Conservation (phyloP, 53 echinoderm and acorn worm species). For the Holothuria leucospilota region DNA sequence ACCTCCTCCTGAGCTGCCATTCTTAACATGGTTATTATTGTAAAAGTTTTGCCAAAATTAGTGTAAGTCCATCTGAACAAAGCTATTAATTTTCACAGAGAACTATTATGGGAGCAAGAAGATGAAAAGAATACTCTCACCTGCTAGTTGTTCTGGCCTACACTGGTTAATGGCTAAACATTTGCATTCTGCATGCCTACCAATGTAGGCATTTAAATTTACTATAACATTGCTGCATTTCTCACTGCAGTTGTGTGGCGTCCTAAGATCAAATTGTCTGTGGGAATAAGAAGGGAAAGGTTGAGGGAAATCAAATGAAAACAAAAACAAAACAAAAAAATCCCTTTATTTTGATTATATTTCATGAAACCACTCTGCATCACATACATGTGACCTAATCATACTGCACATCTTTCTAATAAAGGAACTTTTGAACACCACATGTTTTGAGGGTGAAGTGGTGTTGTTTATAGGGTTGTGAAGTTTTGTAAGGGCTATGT, state of each 20-base stretch:
- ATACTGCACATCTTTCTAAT: conserved; percentile 57
- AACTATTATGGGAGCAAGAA: too few species aligned
- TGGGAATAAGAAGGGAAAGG: neutral
- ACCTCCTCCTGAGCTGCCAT: too few species aligned
- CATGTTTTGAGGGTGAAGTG: too few species aligned
- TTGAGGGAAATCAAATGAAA: too few species aligned
- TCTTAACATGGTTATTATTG: too few species aligned
- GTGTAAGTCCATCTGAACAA: too few species aligned
- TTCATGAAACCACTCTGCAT: neutral
- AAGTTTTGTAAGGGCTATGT: too few species aligned
- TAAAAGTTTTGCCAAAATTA: too few species aligned
- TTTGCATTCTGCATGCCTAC: conserved; percentile 94
- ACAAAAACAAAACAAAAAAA: neutral
- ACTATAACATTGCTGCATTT: conserved; percentile 91
- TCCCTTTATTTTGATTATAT: neutral
- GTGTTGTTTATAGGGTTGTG: too few species aligned
- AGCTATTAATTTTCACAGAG: too few species aligned
- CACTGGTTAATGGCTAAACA: conserved; percentile 93
- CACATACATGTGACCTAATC: conserved; percentile 47
- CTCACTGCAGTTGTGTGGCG: conserved; percentile 87
- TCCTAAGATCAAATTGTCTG: conserved; percentile 96
- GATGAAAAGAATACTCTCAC: conserved; percentile 44
- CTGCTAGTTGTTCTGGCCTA: conserved; percentile 92
- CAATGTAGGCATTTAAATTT: conserved; percentile 96
- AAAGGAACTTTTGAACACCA: too few species aligned